These are phyloP conservation scores for Tychaedon coryphoeus DNA, from an alignment of 2,113 vertebrate genomes.

Conservation along the genomic window DNA sequence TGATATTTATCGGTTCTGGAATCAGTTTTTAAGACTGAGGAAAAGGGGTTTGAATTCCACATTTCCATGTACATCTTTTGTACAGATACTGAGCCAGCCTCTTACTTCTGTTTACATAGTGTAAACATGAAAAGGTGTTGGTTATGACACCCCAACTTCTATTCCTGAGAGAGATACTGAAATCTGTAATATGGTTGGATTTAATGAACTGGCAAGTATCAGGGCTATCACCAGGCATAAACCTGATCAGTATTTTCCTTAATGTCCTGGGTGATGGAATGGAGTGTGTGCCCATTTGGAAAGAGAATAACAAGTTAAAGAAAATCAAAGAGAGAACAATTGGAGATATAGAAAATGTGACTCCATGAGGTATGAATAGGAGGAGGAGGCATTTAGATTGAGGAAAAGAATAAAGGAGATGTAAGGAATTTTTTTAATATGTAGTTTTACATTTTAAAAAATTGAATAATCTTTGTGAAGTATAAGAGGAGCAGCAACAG, in stretches of 20 bases:
- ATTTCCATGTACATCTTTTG: not conserved
- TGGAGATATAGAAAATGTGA: not conserved
- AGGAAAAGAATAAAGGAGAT: not conserved
- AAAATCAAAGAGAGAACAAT: not conserved
- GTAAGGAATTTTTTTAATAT: not conserved
- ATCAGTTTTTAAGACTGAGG: not conserved
- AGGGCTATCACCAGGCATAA: not conserved
- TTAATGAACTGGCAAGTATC: rapidly evolving
- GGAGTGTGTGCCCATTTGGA: not conserved
- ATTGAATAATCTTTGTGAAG: not conserved
- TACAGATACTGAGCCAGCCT: no score
- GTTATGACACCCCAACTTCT: not conserved
- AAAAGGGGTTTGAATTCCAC: not conserved
- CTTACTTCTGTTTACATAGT: rapidly evolving
- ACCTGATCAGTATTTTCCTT: not conserved
- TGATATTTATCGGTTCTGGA: not conserved
- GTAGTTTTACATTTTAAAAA: not conserved
- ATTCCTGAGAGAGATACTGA: not conserved
- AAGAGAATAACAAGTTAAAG: not conserved
- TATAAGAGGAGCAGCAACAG: not conserved
- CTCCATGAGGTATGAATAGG: not conserved
- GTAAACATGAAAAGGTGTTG: not conserved
- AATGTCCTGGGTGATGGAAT: not conserved
- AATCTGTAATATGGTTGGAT: not conserved
- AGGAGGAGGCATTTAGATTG: not conserved